phyloP scores from a whole-genome alignment of 2,797 vertebrate genomes.

The Cyclopterus lumpus region DNA sequence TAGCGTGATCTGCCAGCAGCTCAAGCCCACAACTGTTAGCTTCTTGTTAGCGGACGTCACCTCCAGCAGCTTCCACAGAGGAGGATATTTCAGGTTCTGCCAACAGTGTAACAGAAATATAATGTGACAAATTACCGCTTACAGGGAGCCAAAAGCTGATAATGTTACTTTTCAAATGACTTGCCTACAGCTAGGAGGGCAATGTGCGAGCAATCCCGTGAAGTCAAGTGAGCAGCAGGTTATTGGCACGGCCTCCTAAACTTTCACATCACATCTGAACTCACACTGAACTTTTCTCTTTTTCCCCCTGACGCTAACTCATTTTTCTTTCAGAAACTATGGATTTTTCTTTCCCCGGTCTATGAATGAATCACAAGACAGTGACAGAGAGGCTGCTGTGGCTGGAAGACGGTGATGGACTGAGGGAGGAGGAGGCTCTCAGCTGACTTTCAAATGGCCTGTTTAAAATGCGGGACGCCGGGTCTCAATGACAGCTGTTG shows the following conservation, averaged over 20 bases:
- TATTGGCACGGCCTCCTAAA: constrained; percentile 35
- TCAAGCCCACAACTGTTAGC: neutral
- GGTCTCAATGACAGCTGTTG: constrained; percentile 5
- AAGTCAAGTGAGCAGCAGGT: constrained; percentile 27
- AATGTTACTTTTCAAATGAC: constrained; percentile 5
- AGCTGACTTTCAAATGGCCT: constrained; percentile 27
- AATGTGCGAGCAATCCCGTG: neutral
- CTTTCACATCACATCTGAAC: constrained; percentile 53
- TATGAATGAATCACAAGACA: constrained; percentile 78
- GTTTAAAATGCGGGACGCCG: constrained; percentile 17
- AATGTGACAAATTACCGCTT: constrained; percentile 27
- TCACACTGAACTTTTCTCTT: constrained; percentile 54
- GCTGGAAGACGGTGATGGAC: constrained; percentile 32
- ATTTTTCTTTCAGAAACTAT: constrained; percentile 77
- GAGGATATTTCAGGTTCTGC: constrained; percentile 17
- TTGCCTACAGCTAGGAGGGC: neutral
- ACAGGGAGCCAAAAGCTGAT: constrained; percentile 19
- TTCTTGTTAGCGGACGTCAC: constrained; percentile 4
- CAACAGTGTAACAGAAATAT: constrained; percentile 18
- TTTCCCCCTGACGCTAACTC: constrained; percentile 54
- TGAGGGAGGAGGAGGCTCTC: constrained; percentile 19
- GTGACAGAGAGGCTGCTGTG: constrained; percentile 66
- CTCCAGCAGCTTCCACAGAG: constrained; percentile 19
- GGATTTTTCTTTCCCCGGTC: constrained; percentile 70
- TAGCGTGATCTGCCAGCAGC: neutral